Evolutionary conservation across 2,113 vertebrate species (phyloP), one percentile per base, ranked within the genome.

Genomic region (Plecotus auritus): DNA sequence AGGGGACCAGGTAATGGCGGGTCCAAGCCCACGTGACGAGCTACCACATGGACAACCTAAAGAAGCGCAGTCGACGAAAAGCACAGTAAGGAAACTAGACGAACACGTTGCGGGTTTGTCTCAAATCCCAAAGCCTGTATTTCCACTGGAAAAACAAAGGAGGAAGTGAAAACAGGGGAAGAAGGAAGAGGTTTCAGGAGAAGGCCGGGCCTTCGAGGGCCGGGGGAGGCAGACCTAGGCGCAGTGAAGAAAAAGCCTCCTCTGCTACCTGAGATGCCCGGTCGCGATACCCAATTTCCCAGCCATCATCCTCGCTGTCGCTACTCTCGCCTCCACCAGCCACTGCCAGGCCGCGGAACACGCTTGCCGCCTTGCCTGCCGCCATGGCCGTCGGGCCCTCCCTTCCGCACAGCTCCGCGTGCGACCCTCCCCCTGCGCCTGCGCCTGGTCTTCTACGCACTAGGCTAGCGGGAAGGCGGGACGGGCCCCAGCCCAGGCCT

Each of bases 301-400:
- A 98, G 54, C 90, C 69, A 0, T 98, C 98, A 35, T 98, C 98
- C 0, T 98, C 98, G 77, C 98, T 98, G 4, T 98, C 98, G 14
- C 93, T 97, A 20, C 86, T 98, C 93, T 98, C 98, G 2, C 97
- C 97, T 2, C 98, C 98, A 0, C 97, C 98, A 0, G 98, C 97
- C 54, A 78, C 95, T 0, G 37, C 90, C 26, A 45, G 11, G 6
- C 0, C 26, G 0, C 91, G 70, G 0, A 1, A 0, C 0, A 0
- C 0, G 0, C 8, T 1, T 0, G 81, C 47, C 91, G 97, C 97
- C 66, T 66, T 84, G 6, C 5, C 77, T 0, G 26, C 66, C 16
- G 22, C 72, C 72, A 30, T 74, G 42, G 26, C 13, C 12, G 7
- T 22, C 1, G 7, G 20, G 3, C 0, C 9, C 66, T 4, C 18